These are phyloP conservation scores for Trematomus loennbergii DNA, from an alignment of 2,113 vertebrate genomes.

Conservation along the genomic window DNA sequence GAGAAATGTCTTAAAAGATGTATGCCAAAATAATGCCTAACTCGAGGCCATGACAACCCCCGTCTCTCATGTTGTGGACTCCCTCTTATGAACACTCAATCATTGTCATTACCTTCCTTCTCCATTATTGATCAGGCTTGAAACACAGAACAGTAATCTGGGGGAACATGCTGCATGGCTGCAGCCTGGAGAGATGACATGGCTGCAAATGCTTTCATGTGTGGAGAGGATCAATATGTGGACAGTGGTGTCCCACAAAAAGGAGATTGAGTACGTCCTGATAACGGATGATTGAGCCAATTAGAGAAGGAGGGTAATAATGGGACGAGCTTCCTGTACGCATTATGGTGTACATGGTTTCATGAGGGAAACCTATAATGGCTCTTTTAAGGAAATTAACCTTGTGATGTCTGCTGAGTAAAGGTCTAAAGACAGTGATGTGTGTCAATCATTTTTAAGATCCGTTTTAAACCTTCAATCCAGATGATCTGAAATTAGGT, in stretches of 20 bases:
- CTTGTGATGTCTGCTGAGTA: background rate
- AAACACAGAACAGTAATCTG: conserved; percentile 11
- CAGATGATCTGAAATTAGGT: background rate
- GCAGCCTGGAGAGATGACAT: conserved; percentile 15
- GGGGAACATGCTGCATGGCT: conserved; percentile 8
- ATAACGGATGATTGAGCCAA: conserved; percentile 41
- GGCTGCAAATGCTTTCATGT: conserved; percentile 36
- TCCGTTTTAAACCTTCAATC: background rate
- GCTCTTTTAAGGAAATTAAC: conserved; percentile 4
- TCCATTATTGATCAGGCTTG: conserved; percentile 28
- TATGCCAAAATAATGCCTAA: background rate
- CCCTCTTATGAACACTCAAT: background rate
- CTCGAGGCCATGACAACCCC: background rate
- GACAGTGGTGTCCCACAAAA: conserved; percentile 45
- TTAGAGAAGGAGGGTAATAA: conserved; percentile 19
- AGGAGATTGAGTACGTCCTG: conserved; percentile 23
- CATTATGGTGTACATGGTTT: background rate
- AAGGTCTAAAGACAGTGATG: background rate
- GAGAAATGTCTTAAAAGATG: too few species aligned
- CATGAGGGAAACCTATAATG: background rate
- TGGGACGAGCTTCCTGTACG: conserved; percentile 10
- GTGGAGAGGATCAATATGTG: conserved; percentile 41
- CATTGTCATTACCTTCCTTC: background rate
- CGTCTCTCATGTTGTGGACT: background rate
- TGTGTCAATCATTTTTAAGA: background rate